Conservation (phyloP, 2,888 invertebrate genomes). For the Ischnura elegans region DNA sequence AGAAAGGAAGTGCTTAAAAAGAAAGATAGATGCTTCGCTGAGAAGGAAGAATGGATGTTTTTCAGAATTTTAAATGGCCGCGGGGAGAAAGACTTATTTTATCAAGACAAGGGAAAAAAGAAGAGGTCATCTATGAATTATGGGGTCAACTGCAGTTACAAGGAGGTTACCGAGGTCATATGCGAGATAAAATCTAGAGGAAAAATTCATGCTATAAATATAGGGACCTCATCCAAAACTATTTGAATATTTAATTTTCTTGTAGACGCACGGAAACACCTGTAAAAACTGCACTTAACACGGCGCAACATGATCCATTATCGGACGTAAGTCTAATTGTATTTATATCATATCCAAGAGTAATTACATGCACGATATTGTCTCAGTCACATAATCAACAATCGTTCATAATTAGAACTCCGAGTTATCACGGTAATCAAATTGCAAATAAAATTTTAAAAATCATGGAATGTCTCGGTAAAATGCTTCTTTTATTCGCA, state of each 20-base stretch:
- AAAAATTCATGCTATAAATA: not conserved
- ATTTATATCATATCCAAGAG: too few relatives aligned
- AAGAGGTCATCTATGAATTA: slow-evolving; percentile 44
- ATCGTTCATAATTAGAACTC: too few relatives aligned
- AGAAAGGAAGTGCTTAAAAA: not conserved
- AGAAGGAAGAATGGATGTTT: not conserved
- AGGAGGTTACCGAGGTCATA: slow-evolving; percentile 32
- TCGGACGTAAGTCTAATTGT: too few relatives aligned
- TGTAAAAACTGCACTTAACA: too few relatives aligned
- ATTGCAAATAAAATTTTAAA: too few relatives aligned
- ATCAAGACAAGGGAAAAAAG: not conserved
- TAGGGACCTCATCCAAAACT: not conserved
- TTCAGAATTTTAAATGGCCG: slow-evolving; percentile 33
- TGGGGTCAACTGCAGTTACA: not conserved
- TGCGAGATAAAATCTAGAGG: not conserved
- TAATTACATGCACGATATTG: too few relatives aligned
- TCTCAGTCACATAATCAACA: too few relatives aligned
- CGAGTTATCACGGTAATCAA: too few relatives aligned
- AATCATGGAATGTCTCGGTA: too few relatives aligned
- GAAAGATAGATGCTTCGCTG: not conserved
- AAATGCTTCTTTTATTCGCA: too few relatives aligned
- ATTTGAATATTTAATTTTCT: not conserved
- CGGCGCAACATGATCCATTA: too few relatives aligned
- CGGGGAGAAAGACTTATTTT: slow-evolving; percentile 29
- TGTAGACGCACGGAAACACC: not conserved